Evolutionary conservation across 2,888 invertebrate species (phyloP).

Genomic region (Amiota communis): DNA sequence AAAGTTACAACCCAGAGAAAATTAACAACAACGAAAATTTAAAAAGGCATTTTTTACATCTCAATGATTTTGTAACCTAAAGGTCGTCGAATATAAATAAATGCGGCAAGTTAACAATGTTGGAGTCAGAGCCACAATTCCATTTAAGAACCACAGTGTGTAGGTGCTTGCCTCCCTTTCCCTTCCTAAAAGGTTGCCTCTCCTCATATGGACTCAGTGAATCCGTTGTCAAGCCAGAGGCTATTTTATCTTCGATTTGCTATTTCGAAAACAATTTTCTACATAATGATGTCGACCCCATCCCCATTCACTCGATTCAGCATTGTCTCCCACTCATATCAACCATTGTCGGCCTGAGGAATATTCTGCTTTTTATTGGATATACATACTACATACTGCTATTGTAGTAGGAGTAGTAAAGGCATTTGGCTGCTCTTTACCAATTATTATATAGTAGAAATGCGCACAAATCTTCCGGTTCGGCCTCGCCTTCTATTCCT

Average conservation of each 20-base stretch:
- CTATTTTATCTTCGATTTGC: conserved; percentile 61
- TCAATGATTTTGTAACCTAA: conserved; percentile 54
- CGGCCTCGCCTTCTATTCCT: neutral
- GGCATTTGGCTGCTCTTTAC: conserved; percentile 51
- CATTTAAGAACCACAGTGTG: too few species aligned
- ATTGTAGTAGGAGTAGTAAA: neutral
- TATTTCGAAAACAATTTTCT: conserved; percentile 61
- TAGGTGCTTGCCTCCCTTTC: neutral
- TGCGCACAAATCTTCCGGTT: conserved; percentile 6
- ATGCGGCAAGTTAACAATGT: conserved; percentile 45
- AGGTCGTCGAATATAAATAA: conserved; percentile 54
- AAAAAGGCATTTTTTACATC: conserved; percentile 55
- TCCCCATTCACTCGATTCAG: conserved; percentile 1
- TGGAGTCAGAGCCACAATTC: neutral
- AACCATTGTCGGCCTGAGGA: conserved; percentile 44
- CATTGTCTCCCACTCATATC: conserved; percentile 45
- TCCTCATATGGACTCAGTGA: neutral
- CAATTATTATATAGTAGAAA: conserved; percentile 53
- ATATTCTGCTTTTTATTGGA: conserved; percentile 48
- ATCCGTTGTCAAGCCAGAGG: conserved; percentile 45
- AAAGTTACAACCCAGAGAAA: conserved; percentile 48
- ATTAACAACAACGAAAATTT: conserved; percentile 38
- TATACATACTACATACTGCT: conserved; percentile 31
- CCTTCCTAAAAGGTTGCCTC: neutral
- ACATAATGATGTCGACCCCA: conserved; percentile 49